phyloP scores from a whole-genome alignment of 2,113 vertebrate species.

The Myrmophylax atrothorax region DNA sequence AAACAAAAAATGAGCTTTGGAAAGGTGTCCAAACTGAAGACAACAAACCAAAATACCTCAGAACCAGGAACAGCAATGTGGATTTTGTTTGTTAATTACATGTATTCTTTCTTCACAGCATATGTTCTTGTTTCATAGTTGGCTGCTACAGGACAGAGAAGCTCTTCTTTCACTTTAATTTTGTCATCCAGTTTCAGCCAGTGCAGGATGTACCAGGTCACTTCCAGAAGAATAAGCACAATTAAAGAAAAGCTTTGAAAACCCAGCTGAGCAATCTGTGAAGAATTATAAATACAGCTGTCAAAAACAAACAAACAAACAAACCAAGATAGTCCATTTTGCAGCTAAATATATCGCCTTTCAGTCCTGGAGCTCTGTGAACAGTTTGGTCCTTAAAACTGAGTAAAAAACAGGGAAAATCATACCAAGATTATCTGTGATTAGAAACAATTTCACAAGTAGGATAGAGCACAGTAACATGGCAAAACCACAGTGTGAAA shows the following conservation, averaged over 20 bases:
- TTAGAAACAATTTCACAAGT: conserved; percentile 3
- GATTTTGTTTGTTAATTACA: not conserved
- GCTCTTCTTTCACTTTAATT: not conserved
- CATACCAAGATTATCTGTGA: not conserved
- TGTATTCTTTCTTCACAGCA: not conserved
- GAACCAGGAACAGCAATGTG: not conserved
- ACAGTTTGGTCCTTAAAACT: not conserved
- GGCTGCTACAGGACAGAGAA: not conserved
- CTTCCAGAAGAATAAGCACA: not conserved
- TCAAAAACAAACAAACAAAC: not conserved
- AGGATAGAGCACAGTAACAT: not conserved
- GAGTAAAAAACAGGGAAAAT: not conserved
- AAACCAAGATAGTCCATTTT: not conserved
- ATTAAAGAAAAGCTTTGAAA: not conserved
- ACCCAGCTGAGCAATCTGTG: not conserved
- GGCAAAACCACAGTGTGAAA: not conserved
- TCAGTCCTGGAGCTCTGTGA: not conserved
- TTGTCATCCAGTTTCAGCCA: not conserved
- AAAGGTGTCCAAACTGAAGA: not conserved
- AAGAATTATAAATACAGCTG: not conserved
- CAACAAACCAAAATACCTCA: not conserved
- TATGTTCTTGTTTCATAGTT: not conserved
- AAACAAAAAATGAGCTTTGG: not conserved
- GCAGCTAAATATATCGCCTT: not conserved
- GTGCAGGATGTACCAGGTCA: not conserved